Percentiles rank a stretch among this genome's conserved stretches.
Conservation (phyloP, 2,113 vertebrate genomes). For the Spheniscus mendiculus region DNA sequence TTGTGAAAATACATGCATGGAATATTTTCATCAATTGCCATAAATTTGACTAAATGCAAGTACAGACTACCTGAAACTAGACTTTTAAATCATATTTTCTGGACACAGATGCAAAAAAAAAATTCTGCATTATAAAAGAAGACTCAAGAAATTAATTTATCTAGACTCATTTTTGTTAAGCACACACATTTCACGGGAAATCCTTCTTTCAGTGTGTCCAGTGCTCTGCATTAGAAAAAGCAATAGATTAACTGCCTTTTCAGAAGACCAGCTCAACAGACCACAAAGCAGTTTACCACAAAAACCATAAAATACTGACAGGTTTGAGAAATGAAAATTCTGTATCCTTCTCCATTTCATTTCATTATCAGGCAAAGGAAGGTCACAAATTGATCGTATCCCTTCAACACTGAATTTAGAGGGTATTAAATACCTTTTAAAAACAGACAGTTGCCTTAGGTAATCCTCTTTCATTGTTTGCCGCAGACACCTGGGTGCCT, state of each 20-base stretch:
- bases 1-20: neutral
- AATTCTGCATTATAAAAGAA: neutral
- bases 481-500: neutral
- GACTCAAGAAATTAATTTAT: neutral
- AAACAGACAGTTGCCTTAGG: constrained; percentile 9
- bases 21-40: neutral
- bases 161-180: neutral
- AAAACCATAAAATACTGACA: constrained; percentile 13
- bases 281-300: constrained; percentile 7
- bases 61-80: neutral
- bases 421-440: constrained; percentile 16
- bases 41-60: neutral
- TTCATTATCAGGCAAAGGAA: constrained; percentile 29
- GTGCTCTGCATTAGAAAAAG: neutral
- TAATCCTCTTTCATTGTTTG: neutral
- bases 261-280: neutral
- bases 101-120: neutral
- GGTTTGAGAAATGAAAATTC: constrained; percentile 38
- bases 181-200: neutral
- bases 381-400: constrained; percentile 73
- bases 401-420: neutral
- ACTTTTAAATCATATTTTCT: neutral
- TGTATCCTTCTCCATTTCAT: constrained; percentile 15
- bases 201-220: neutral
- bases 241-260: neutral